A percentile compares a stretch with the other conserved stretches of the same genome.
phyloP scores from a whole-genome alignment of 2,113 vertebrate species.

The Anoura caudifer region DNA sequence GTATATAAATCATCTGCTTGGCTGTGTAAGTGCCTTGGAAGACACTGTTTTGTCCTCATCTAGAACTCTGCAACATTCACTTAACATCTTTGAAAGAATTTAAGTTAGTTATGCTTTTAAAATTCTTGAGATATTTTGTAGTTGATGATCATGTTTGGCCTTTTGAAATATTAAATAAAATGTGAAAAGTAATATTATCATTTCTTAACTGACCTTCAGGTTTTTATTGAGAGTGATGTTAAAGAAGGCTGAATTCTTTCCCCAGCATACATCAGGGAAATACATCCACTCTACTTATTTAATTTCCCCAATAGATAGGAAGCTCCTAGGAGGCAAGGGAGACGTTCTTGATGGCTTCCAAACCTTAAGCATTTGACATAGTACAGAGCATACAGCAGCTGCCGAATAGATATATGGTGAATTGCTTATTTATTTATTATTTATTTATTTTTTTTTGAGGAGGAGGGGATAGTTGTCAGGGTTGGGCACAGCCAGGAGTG shows the following conservation, averaged over 20 bases:
- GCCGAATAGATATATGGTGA: not conserved
- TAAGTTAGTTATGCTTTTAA: not conserved
- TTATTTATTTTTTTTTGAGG: not conserved
- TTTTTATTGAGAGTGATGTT: not conserved
- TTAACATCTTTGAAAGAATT: constrained; percentile 25
- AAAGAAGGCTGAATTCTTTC: not conserved
- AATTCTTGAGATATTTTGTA: constrained; percentile 59
- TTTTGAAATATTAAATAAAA: constrained; percentile 31
- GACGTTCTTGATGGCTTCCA: not conserved
- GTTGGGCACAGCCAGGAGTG: not conserved
- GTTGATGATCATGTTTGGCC: not conserved
- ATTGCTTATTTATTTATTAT: not conserved
- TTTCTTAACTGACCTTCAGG: not conserved
- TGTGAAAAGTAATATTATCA: not conserved
- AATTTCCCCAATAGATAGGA: not conserved
- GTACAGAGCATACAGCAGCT: not conserved
- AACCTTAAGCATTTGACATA: not conserved
- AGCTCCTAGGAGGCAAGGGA: not conserved
- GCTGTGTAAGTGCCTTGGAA: not conserved
- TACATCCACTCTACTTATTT: not conserved
- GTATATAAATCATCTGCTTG: not conserved
- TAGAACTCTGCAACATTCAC: not conserved
- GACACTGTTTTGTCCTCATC: not conserved
- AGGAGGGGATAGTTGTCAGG: not conserved
- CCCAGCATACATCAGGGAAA: not conserved